Evolutionary conservation across 2,888 invertebrate species (phyloP).

Genomic region (Elegia similella): DNA sequence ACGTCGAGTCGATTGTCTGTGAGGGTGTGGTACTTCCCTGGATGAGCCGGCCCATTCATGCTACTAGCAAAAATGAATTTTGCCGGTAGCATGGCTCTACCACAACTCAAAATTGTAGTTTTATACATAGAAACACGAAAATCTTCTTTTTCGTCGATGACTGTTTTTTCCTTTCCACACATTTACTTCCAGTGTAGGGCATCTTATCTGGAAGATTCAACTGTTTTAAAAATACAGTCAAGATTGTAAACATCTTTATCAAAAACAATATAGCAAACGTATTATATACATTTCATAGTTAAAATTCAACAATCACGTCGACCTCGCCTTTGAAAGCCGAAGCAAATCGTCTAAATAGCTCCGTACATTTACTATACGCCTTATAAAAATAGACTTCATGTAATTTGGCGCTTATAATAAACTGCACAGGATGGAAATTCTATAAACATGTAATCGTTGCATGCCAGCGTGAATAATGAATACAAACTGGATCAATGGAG

Average conservation of each 20-base stretch:
- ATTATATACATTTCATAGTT: slow-evolving; percentile 1
- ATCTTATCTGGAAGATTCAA: neutral
- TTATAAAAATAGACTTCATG: slow-evolving; percentile 20
- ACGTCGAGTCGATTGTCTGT: too few relatives aligned
- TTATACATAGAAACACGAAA: too few relatives aligned
- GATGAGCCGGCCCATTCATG: too few relatives aligned
- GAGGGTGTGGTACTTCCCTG: too few relatives aligned
- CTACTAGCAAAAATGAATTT: too few relatives aligned
- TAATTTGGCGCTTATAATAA: slow-evolving; percentile 30
- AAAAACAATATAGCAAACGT: neutral
- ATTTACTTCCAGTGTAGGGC: neutral
- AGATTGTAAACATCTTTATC: neutral
- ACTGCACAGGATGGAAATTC: slow-evolving; percentile 45
- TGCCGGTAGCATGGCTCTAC: too few relatives aligned
- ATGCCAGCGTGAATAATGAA: slow-evolving; percentile 34
- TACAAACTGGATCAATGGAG: slow-evolving; percentile 49
- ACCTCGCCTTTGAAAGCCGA: slow-evolving; percentile 16
- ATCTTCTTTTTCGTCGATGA: too few relatives aligned
- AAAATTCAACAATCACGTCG: slow-evolving; percentile 1
- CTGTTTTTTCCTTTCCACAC: too few relatives aligned
- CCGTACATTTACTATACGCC: slow-evolving; percentile 6
- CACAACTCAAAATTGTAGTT: too few relatives aligned
- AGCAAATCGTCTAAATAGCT: slow-evolving; percentile 9
- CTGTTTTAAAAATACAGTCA: neutral
- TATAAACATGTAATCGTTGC: slow-evolving; percentile 45